Percentiles rank a stretch among this genome's conserved stretches.
Conservation (phyloP, 2,113 vertebrate genomes). For the Emydura subglobosa region DNA sequence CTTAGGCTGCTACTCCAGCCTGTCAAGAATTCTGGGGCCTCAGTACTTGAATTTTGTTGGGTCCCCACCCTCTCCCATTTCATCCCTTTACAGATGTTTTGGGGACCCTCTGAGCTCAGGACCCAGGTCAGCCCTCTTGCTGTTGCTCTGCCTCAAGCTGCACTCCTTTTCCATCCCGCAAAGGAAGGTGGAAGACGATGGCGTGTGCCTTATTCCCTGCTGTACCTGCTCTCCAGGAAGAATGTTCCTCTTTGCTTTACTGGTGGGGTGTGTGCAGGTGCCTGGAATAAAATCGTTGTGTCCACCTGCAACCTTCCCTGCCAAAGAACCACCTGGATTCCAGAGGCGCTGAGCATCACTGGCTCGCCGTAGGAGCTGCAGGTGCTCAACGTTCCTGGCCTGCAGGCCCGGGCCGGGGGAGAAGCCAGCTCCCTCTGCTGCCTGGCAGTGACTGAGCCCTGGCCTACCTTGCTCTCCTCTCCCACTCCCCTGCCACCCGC, state of each 20-base stretch:
- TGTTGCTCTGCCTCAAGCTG: fast-evolving
- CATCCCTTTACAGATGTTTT: neutral
- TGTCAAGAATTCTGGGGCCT: neutral
- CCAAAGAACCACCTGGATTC: neutral
- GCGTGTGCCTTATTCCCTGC: neutral
- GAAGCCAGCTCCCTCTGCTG: neutral
- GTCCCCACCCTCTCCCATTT: fast-evolving
- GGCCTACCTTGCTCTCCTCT: too few relatives aligned
- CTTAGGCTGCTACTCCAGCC: neutral
- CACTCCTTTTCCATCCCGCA: fast-evolving
- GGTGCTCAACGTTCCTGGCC: neutral
- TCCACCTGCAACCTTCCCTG: too few relatives aligned
- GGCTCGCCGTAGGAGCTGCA: neutral
- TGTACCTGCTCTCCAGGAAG: neutral
- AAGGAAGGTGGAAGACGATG: neutral
- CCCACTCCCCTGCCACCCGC: neutral
- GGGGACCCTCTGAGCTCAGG: neutral
- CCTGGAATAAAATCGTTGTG: neutral
- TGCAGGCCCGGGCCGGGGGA: too few relatives aligned
- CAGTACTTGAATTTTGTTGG: too few relatives aligned
- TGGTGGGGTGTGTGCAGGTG: neutral
- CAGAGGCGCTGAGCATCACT: neutral
- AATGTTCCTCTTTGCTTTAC: neutral
- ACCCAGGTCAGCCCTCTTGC: neutral
- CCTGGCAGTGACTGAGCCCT: neutral